Conservation (phyloP, 2,113 vertebrate species). For the Martes martes region DNA sequence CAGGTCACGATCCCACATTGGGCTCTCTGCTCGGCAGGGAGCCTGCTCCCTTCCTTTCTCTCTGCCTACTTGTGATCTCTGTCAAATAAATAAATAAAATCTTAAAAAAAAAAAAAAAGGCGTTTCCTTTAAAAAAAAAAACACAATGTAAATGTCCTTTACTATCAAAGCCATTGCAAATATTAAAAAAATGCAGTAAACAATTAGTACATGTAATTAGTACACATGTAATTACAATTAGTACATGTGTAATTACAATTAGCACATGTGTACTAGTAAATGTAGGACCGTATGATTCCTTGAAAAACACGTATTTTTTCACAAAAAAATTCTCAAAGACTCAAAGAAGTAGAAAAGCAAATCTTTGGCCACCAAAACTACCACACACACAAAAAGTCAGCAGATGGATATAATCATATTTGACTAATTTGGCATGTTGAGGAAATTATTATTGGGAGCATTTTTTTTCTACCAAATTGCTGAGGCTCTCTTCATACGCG, state of each 20-base stretch:
- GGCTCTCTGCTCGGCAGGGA: too few relatives aligned
- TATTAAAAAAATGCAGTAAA: background rate
- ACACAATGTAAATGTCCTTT: background rate
- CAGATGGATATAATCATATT: background rate
- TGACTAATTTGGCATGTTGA: background rate
- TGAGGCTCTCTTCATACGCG: too few relatives aligned
- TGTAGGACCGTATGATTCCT: background rate
- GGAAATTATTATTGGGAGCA: conserved; percentile 11
- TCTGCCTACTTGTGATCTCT: too few relatives aligned
- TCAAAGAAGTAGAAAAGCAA: background rate
- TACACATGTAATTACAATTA: too few relatives aligned
- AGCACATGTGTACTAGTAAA: too few relatives aligned
- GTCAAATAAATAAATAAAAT: too few relatives aligned
- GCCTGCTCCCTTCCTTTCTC: too few relatives aligned
- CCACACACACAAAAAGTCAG: background rate
- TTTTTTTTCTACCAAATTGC: conserved; percentile 47
- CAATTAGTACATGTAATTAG: background rate
- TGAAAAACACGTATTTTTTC: background rate
- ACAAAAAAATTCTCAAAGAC: background rate
- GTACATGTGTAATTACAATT: too few relatives aligned
- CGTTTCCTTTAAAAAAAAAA: too few relatives aligned
- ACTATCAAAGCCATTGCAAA: conserved; percentile 1
- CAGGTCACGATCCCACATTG: too few relatives aligned
- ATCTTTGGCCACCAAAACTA: background rate
- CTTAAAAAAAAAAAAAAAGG: too few relatives aligned